phyloP scores from a whole-genome alignment of 2,113 vertebrate species.

The Forbesichthys papilliferus region DNA sequence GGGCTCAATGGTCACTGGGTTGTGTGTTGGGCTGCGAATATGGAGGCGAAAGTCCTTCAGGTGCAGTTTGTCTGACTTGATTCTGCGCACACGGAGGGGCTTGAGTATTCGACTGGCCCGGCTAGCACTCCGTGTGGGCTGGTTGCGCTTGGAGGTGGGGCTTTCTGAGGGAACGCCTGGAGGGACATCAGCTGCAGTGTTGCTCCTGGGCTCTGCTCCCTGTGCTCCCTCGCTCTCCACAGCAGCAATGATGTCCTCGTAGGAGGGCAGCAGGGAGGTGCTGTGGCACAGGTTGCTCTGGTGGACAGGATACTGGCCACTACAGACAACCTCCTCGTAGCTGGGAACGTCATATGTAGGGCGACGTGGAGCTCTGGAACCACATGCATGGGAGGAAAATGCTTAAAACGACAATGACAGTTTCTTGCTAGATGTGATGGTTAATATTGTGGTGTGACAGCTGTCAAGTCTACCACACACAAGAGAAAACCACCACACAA shows the following conservation, averaged over 20 bases:
- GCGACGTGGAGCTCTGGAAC: slow-evolving; percentile 41
- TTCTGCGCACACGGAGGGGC: slow-evolving; percentile 87
- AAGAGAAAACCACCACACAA: neutral
- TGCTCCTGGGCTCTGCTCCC: slow-evolving; percentile 28
- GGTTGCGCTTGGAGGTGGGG: slow-evolving; percentile 12
- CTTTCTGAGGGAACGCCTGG: slow-evolving; percentile 19
- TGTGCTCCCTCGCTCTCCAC: slow-evolving; percentile 71
- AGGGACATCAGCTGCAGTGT: slow-evolving; percentile 19
- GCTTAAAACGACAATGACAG: neutral
- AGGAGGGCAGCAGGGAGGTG: slow-evolving; percentile 89
- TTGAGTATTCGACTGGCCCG: slow-evolving; percentile 82
- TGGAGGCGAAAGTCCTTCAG: slow-evolving; percentile 85
- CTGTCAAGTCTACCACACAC: neutral
- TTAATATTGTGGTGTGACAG: too few species aligned
- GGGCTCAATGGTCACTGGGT: slow-evolving; percentile 84
- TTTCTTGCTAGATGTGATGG: too few species aligned
- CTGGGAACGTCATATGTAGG: slow-evolving; percentile 79
- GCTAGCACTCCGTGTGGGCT: slow-evolving; percentile 74
- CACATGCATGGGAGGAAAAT: neutral
- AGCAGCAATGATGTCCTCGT: slow-evolving; percentile 85
- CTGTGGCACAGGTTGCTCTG: slow-evolving; percentile 76
- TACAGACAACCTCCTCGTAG: slow-evolving; percentile 90
- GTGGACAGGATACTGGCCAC: slow-evolving; percentile 68
- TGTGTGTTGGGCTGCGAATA: slow-evolving; percentile 70
- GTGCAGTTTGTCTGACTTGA: slow-evolving; percentile 94